phyloP scores from a whole-genome alignment of 2,113 vertebrate genomes.

The Conger conger region DNA sequence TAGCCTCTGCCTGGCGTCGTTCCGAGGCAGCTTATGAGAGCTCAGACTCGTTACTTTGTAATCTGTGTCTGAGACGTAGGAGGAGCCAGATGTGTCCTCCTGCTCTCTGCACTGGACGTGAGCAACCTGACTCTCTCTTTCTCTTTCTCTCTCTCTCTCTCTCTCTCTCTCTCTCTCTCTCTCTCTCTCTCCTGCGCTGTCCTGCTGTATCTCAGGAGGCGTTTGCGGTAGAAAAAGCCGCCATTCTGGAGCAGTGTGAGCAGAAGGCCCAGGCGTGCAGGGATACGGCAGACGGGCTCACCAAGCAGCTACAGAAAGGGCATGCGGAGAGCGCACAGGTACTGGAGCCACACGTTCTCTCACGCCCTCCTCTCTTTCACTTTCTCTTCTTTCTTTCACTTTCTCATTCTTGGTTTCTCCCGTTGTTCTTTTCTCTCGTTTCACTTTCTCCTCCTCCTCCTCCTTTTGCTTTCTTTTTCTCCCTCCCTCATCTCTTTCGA shows the following conservation, averaged over 20 bases:
- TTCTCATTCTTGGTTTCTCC: not conserved
- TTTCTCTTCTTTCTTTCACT: too few species aligned
- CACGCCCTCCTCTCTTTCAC: too few species aligned
- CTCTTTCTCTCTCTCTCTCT: slow-evolving; percentile 14
- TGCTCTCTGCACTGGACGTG: not conserved
- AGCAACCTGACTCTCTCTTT: not conserved
- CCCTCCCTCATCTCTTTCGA: not conserved
- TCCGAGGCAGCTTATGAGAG: slow-evolving; percentile 56
- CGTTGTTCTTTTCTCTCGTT: too few species aligned
- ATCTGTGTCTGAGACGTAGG: slow-evolving; percentile 42
- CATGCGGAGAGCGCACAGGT: slow-evolving; percentile 55
- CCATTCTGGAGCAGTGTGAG: slow-evolving; percentile 41
- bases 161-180: slow-evolving; percentile 9
- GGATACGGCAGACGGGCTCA: slow-evolving; percentile 45
- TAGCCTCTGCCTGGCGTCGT: slow-evolving; percentile 49
- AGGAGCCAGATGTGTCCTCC: not conserved
- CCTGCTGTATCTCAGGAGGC: slow-evolving; percentile 49
- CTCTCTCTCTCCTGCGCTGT: not conserved
- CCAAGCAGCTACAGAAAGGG: slow-evolving; percentile 54
- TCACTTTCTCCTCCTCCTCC: too few species aligned
- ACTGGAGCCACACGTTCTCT: not conserved
- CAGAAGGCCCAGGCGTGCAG: slow-evolving; percentile 23
- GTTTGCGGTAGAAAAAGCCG: slow-evolving; percentile 54
- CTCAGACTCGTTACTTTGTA: slow-evolving; percentile 55
- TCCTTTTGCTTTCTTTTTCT: not conserved